Conservation (phyloP, 1,140 invertebrate genomes). For the Drosophila rhopaloa region DNA sequence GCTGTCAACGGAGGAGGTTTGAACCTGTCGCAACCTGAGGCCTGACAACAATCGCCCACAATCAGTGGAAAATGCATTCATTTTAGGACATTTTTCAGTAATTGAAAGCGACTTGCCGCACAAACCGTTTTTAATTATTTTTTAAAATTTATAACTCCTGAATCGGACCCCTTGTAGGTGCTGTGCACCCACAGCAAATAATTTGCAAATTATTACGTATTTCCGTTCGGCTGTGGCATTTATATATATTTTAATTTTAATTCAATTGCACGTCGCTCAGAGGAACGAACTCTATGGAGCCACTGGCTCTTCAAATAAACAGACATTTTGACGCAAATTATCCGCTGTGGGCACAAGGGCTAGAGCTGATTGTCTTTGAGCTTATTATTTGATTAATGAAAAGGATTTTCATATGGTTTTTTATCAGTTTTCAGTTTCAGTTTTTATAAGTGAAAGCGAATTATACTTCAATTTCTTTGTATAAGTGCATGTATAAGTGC, state of each 20-base stretch:
- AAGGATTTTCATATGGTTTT: constrained; percentile 16
- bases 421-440: too few species aligned
- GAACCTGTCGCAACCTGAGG: constrained; percentile 30
- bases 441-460: too few species aligned
- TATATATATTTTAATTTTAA: constrained; percentile 78
- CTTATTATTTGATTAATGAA: constrained; percentile 59
- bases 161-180: neutral
- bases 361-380: constrained; percentile 41
- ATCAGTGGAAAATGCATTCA: constrained; percentile 70
- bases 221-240: constrained; percentile 30
- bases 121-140: constrained; percentile 77
- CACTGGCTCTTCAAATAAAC: constrained; percentile 68
- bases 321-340: constrained; percentile 78
- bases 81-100: constrained; percentile 77
- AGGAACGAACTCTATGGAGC: constrained; percentile 17
- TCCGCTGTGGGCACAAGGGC: constrained; percentile 57
- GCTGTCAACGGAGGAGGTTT: constrained; percentile 43
- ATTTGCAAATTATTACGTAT: constrained; percentile 71
- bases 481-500: too few species aligned
- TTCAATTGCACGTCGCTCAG: constrained; percentile 72
- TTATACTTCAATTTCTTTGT: too few species aligned
- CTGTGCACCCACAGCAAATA: constrained; percentile 26
- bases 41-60: constrained; percentile 60
- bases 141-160: constrained; percentile 73
- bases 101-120: constrained; percentile 67